Evolutionary conservation across 1,140 invertebrate species (phyloP), one percentile per base, ranked within the genome.

Genomic region (Zophobas atratus): DNA sequence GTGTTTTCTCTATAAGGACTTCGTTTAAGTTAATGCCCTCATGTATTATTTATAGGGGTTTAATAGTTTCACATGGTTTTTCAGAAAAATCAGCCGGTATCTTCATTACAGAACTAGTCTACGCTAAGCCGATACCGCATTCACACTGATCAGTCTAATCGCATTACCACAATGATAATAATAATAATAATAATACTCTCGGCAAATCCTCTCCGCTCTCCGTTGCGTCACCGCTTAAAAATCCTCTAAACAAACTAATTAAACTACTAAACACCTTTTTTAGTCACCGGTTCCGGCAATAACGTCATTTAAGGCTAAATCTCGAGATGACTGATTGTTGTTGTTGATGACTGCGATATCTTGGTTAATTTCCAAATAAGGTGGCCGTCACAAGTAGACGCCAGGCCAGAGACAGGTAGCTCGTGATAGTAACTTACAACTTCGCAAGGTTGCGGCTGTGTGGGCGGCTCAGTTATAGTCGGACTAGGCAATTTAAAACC

Each of bases 11-110:
- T 51, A 75, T 75, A 75, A 60, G 73, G 73, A 60, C 63, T 75
- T 55, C 67, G 56, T 79, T 75, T 41, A 67, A 55, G 60, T 77
- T 80, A 80, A 80, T 78, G 55, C 53, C 34, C 70, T 75, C 72
- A 80, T 80, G 76, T 76, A 63, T 80, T 80, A 80, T 80, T 80
- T 77, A 80, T 78, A 60, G 55, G 48, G 75, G 57, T 80, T 77
- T 75, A 75, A 78, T 74, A 55, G 77, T 78, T 78, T 63, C 39
- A 57, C 35, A 70, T 60, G 49, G 32, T 75, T 56, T 55, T 57
- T 6, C 38, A 60, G 51, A 75, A 49, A 48, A 53, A 70, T 75
- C 35, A 2, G 6, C 67, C 63, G 38, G 41, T 55, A 76, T 77
- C 39, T 70, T 70, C 49, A 70, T 70, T 77, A 71, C 60, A 56